A percentile compares a stretch with the other conserved stretches of the same genome.
Evolutionary conservation across 2,888 invertebrate species (phyloP).

Genomic region (Drosophila infuscata): DNA sequence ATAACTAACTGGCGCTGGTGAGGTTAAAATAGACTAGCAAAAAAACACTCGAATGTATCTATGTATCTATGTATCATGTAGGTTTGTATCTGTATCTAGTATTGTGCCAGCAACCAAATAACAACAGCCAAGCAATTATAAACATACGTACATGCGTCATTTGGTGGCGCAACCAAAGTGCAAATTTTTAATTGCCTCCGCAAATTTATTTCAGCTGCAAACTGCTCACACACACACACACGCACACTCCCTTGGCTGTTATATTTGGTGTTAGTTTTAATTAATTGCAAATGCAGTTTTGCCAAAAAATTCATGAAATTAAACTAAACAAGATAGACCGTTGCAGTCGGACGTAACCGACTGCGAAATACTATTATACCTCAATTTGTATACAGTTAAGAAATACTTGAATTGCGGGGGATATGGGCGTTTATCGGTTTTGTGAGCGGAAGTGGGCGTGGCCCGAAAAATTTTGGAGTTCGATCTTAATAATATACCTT

Average conservation of each 20-base stretch:
- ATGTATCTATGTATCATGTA: not conserved
- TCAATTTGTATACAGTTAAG: too few species aligned
- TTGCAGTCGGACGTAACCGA: too few species aligned
- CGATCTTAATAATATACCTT: too few species aligned
- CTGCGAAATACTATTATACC: too few species aligned
- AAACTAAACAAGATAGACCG: too few species aligned
- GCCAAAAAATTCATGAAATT: slow-evolving; percentile 50
- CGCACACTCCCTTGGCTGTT: slow-evolving; percentile 13
- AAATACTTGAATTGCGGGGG: too few species aligned
- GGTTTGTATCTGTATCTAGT: slow-evolving; percentile 12
- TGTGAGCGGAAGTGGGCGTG: too few species aligned
- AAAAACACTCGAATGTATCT: slow-evolving; percentile 47
- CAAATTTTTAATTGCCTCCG: slow-evolving; percentile 60
- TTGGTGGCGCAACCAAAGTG: slow-evolving; percentile 49
- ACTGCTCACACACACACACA: slow-evolving; percentile 17
- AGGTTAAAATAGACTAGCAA: slow-evolving; percentile 45
- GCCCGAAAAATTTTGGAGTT: too few species aligned
- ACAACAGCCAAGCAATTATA: slow-evolving; percentile 39
- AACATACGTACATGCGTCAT: slow-evolving; percentile 62
- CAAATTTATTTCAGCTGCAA: slow-evolving; percentile 71
- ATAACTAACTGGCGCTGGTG: slow-evolving; percentile 62
- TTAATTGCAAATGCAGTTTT: slow-evolving; percentile 68
- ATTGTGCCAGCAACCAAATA: slow-evolving; percentile 1
- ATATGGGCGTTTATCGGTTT: too few species aligned
- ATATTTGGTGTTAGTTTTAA: slow-evolving; percentile 54